These are phyloP conservation scores for Ophion ventricosus DNA, from an alignment of 2,888 invertebrate genomes.

Conservation along the genomic window DNA sequence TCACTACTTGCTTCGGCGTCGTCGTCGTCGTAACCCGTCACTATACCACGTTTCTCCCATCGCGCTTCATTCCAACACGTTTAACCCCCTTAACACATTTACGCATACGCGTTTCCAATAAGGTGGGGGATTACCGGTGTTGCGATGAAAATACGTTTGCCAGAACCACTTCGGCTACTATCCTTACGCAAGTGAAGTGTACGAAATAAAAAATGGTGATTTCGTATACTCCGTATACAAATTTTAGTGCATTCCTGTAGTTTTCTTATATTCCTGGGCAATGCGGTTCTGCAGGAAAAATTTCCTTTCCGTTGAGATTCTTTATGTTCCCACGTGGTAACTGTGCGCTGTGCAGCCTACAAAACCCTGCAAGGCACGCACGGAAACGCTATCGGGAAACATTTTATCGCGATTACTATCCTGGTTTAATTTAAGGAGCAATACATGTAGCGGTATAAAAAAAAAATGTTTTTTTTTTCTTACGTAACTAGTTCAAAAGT, in stretches of 20 bases:
- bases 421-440: not conserved
- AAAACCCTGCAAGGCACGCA: not conserved
- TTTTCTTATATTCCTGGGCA: no score
- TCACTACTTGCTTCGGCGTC: slow-evolving; percentile 51
- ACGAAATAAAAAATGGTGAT: not conserved
- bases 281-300: no score
- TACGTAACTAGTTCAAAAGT: no score
- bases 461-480: no score
- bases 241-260: no score
- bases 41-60: not conserved
- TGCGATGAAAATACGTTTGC: not conserved
- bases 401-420: not conserved
- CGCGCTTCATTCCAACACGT: not conserved
- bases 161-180: no score
- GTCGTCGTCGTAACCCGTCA: slow-evolving; percentile 22
- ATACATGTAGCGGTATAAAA: no score
- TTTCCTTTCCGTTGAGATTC: no score
- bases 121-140: not conserved
- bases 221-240: not conserved
- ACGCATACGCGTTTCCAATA: not conserved
- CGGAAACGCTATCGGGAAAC: slow-evolving; percentile 1
- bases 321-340: no score
- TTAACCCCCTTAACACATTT: not conserved
- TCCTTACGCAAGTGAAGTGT: not conserved
- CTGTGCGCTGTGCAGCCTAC: not conserved